phyloP scores from a whole-genome alignment of 2,888 invertebrate species.

The Sympetrum striolatum region DNA sequence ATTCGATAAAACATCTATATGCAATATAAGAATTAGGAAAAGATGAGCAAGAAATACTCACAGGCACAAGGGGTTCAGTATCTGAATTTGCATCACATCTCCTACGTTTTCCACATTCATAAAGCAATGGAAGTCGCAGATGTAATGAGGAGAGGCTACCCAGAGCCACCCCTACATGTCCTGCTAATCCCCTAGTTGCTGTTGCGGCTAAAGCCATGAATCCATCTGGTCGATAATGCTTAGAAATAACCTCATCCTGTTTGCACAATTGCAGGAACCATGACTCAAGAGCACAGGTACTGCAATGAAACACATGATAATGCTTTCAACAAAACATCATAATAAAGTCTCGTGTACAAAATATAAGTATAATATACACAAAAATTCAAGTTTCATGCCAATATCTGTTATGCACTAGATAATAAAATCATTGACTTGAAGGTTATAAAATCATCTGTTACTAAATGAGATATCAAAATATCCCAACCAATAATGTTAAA shows the following conservation, averaged over 20 bases:
- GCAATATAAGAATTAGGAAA: neutral
- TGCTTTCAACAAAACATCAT: neutral
- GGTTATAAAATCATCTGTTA: too few relatives aligned
- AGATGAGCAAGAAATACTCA: neutral
- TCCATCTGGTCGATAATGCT: slow-evolving; percentile 80
- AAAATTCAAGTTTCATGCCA: too few relatives aligned
- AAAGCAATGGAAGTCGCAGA: slow-evolving; percentile 81
- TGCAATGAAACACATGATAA: slow-evolving; percentile 56
- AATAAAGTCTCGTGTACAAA: neutral
- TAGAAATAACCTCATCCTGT: slow-evolving; percentile 79
- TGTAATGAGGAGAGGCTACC: slow-evolving; percentile 81
- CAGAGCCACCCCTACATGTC: slow-evolving; percentile 76
- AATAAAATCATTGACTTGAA: too few relatives aligned
- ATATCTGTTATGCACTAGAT: too few relatives aligned
- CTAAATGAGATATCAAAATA: too few relatives aligned
- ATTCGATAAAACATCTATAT: too few relatives aligned
- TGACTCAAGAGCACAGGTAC: slow-evolving; percentile 85
- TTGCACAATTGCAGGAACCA: slow-evolving; percentile 88
- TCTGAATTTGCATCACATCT: slow-evolving; percentile 14
- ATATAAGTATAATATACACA: too few relatives aligned
- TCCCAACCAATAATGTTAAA: too few relatives aligned
- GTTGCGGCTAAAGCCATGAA: slow-evolving; percentile 70
- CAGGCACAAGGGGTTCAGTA: slow-evolving; percentile 24
- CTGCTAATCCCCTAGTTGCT: slow-evolving; percentile 67
- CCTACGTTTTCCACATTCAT: slow-evolving; percentile 75